Evolutionary conservation across 1,140 invertebrate genomes (phyloP).

Genomic region (Atta cephalotes): DNA sequence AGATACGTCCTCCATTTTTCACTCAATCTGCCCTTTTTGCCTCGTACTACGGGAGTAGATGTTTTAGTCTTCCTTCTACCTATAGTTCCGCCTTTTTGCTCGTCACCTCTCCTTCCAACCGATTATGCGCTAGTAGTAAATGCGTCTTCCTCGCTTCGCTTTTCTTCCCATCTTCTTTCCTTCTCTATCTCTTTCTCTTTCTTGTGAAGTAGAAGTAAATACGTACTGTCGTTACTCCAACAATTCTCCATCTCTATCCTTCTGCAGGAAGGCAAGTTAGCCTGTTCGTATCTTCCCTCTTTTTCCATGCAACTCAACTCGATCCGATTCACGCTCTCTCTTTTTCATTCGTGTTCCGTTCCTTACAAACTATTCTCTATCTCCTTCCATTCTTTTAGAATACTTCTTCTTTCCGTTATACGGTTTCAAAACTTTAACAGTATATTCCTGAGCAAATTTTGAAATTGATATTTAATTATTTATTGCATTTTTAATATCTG

Average conservation of each 20-base stretch:
- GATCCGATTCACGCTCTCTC: slow-evolving; percentile 28
- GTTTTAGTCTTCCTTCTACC: slow-evolving; percentile 50
- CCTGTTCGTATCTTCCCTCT: slow-evolving; percentile 26
- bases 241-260: slow-evolving; percentile 36
- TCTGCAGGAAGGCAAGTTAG: background rate
- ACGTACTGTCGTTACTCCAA: slow-evolving; percentile 55
- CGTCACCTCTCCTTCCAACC: slow-evolving; percentile 46
- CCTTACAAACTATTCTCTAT: slow-evolving; percentile 1
- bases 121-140: slow-evolving; percentile 56
- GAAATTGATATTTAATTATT: background rate
- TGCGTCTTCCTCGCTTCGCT: slow-evolving; percentile 49
- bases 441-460: background rate
- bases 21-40: slow-evolving; percentile 49
- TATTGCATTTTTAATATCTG: slow-evolving; percentile 1
- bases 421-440: background rate
- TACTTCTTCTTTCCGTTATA: slow-evolving; percentile 5
- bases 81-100: slow-evolving; percentile 38
- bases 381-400: slow-evolving; percentile 10
- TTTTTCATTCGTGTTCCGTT: slow-evolving; percentile 10
- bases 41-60: slow-evolving; percentile 51
- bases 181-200: background rate
- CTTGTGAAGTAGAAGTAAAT: slow-evolving; percentile 45
- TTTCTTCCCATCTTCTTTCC: slow-evolving; percentile 21
- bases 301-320: slow-evolving; percentile 6
- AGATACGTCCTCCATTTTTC: slow-evolving; percentile 57